A percentile compares a stretch with the other conserved stretches of the same genome.
These are phyloP conservation scores for Kuschelorhynchus macadamiae DNA, from an alignment of 2,888 invertebrate species.

Conservation along the genomic window DNA sequence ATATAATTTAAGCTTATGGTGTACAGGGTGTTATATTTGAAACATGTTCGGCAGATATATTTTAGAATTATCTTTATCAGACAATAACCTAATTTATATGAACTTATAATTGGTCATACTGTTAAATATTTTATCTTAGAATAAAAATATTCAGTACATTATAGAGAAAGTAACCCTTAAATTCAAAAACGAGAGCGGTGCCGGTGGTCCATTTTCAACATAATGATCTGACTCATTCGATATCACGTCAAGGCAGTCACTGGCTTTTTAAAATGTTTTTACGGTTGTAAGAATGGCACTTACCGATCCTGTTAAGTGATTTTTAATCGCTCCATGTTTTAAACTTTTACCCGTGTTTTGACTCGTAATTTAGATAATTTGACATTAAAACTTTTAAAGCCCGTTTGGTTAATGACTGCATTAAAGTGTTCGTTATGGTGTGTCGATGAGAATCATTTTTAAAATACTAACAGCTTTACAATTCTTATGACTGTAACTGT, in stretches of 20 bases:
- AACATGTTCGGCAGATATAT: too few relatives aligned
- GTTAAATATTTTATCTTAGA: too few relatives aligned
- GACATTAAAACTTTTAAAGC: slow-evolving; percentile 12
- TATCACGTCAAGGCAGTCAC: slow-evolving; percentile 1
- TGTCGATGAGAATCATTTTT: not conserved
- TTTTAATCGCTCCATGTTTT: slow-evolving; percentile 33
- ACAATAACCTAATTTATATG: too few relatives aligned
- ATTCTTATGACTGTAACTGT: too few relatives aligned
- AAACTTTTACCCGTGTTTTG: slow-evolving; percentile 35
- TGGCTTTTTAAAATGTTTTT: slow-evolving; percentile 16
- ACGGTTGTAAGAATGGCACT: slow-evolving; percentile 33
- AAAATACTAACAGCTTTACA: too few relatives aligned
- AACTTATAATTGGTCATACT: too few relatives aligned
- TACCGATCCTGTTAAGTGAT: slow-evolving; percentile 32
- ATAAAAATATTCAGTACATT: too few relatives aligned
- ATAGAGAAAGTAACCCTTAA: too few relatives aligned
- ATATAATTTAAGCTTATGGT: too few relatives aligned
- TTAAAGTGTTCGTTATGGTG: slow-evolving; percentile 33
- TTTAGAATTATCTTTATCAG: too few relatives aligned
- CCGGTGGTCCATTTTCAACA: not conserved
- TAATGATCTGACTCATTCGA: not conserved
- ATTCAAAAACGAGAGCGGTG: too few relatives aligned
- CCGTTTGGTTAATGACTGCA: slow-evolving; percentile 23
- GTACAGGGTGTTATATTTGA: too few relatives aligned
- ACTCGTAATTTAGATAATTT: slow-evolving; percentile 34